Percentiles rank a stretch among this genome's conserved stretches.
phyloP scores from a whole-genome alignment of 2,113 vertebrate species.

The Rhinoptilus africanus region DNA sequence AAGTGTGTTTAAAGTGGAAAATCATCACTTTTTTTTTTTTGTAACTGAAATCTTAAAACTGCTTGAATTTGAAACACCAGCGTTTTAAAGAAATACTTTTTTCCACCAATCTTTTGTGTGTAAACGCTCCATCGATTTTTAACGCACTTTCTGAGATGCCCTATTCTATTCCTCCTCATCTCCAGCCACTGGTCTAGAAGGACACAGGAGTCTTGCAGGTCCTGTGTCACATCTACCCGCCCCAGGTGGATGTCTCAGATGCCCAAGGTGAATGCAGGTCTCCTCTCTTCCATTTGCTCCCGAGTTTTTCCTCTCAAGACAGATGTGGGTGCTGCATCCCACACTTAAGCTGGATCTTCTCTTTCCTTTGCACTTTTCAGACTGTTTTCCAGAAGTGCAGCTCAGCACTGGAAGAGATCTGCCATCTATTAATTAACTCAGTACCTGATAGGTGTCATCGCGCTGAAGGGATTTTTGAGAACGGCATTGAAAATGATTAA shows the following conservation, averaged over 20 bases:
- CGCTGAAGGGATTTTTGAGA: not conserved
- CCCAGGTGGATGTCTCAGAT: too few species aligned
- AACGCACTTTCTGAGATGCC: not conserved
- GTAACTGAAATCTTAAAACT: not conserved
- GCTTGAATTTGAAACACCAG: not conserved
- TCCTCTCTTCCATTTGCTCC: not conserved
- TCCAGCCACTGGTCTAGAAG: not conserved
- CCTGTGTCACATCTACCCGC: not conserved
- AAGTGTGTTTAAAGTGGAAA: not conserved
- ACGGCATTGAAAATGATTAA: not conserved
- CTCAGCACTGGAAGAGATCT: not conserved
- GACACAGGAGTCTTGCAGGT: not conserved
- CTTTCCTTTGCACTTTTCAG: not conserved
- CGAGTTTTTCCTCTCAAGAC: not conserved
- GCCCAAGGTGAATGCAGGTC: not conserved
- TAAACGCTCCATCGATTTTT: not conserved
- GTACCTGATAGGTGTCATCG: not conserved
- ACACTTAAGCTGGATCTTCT: not conserved
- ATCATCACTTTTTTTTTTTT: not conserved
- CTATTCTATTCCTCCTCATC: not conserved
- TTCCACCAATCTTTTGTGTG: not conserved
- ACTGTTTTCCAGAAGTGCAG: not conserved
- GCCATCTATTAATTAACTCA: not conserved
- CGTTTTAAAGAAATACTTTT: not conserved
- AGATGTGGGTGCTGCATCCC: not conserved